Evolutionary conservation across 1,140 invertebrate species (phyloP).

Genomic region (Drosophila saltans): DNA sequence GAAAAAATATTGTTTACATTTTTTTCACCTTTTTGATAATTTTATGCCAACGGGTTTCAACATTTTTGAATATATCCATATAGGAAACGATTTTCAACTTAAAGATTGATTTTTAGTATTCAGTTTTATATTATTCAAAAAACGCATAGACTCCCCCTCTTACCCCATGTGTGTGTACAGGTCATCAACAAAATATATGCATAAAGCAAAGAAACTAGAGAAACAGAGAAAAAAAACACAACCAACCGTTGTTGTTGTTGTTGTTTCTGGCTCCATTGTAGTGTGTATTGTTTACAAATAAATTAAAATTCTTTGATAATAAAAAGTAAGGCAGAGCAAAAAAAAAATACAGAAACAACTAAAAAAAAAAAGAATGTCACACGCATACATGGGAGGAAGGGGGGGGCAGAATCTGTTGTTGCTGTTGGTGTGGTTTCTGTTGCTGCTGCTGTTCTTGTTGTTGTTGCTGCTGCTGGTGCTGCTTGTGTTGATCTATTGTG

Average conservation of each 20-base stretch:
- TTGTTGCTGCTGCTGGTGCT: constrained; percentile 39
- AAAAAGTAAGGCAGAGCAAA: constrained; percentile 39
- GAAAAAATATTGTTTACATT: too few species aligned
- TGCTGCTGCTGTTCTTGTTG: constrained; percentile 39
- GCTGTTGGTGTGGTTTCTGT: not conserved
- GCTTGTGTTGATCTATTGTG: constrained; percentile 72
- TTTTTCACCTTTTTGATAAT: too few species aligned
- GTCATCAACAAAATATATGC: constrained; percentile 5
- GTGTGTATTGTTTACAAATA: constrained; percentile 72
- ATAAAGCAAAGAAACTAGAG: constrained; percentile 7
- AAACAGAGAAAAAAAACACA: not conserved
- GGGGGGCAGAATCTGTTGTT: constrained; percentile 13
- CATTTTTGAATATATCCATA: too few species aligned
- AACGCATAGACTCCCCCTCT: too few species aligned
- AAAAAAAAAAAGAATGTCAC: constrained; percentile 51
- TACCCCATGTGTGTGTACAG: not conserved
- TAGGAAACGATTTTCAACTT: too few species aligned
- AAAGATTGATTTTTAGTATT: too few species aligned
- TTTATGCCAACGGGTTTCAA: too few species aligned
- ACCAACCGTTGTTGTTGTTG: constrained; percentile 25
- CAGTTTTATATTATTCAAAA: too few species aligned
- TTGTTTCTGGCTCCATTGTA: constrained; percentile 22
- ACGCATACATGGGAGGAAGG: constrained; percentile 37
- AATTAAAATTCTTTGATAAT: constrained; percentile 80
- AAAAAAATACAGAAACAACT: constrained; percentile 37